Base-by-base conservation (phyloP, 2,113 vertebrate genomes). In the Indri indri region DNA sequence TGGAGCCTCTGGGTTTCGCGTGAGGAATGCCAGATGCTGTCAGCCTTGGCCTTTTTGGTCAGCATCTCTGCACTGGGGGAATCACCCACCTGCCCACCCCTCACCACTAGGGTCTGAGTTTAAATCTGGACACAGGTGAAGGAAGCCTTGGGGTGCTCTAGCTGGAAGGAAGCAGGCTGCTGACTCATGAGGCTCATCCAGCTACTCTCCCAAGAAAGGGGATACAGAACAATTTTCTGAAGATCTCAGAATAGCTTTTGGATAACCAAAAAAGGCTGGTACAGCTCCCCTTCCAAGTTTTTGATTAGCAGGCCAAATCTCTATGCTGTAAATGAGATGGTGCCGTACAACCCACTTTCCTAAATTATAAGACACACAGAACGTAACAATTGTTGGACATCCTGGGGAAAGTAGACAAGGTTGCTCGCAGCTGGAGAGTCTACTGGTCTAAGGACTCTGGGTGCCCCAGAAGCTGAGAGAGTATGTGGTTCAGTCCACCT, bases 1-100 rank as follows among this genome's bases (percentile, higher is more conserved):
- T 68, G 47, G 98, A 97, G 95, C 22, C 88, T 73, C 94, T 93
- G 93, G 82, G 18, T 83, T 98, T 96, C 92, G 97, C 57, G 74
- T 68, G 84, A 97, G 87, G 71, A 95, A 98, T 95, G 96, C 25
- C 18, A 91, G 92, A 96, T 96, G 84, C 90, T 0, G 16, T 74
- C 92, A 92, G 59, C 95, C 95, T 54, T 23, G 42, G 70, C 34
- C 1, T 87, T 82, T 50, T 73, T 8, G 25, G 66, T 70, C 0
- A 0, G 42, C 52, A 25, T 50, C 84, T 88, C 84, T 10, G 0
- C 8, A 0, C 52, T 25, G 47, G 68, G 68, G 63, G 54, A 59
- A 37, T 13, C 40, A 47, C 71, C 25, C 37, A 40, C 11, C 83
- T 10, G 5, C 47, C 47, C 34, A 8, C 3, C n/a, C 77, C 37